Evolutionary conservation across 2,888 invertebrate species (phyloP).

Genomic region (Disparrhopalites patrizii): DNA sequence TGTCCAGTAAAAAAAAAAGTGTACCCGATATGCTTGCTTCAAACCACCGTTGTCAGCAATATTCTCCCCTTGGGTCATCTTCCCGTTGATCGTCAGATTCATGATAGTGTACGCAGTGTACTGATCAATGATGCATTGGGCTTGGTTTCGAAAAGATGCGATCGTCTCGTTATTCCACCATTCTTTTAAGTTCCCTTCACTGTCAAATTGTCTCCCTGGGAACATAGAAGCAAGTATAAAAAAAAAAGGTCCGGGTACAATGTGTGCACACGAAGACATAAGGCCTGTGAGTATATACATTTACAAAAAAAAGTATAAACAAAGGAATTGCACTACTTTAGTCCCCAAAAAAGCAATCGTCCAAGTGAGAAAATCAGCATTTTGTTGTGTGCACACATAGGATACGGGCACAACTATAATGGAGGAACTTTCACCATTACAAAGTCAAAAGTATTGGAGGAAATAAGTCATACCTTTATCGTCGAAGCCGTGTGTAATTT

Average conservation of each 20-base stretch:
- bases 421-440: no score
- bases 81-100: constrained; percentile 50
- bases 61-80: constrained; percentile 68
- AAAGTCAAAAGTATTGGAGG: background rate
- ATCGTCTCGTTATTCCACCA: constrained; percentile 52
- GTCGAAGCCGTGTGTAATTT: constrained; percentile 44
- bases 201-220: constrained; percentile 59
- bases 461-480: constrained; percentile 47
- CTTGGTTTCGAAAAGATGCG: constrained; percentile 50
- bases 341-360: no score
- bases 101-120: constrained; percentile 53
- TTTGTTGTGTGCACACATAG: no score
- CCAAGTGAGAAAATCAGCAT: no score
- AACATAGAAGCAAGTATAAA: no score
- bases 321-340: no score
- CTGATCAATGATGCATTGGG: constrained; percentile 54
- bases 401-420: no score
- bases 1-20: no score
- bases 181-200: constrained; percentile 56
- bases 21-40: constrained; percentile 82
- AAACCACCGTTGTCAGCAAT: constrained; percentile 91
- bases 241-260: no score
- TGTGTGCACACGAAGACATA: no score
- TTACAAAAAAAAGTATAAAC: no score
- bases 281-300: no score